These are phyloP conservation scores for Agonopterix arenella DNA, from an alignment of 2,888 invertebrate genomes.

Conservation along the genomic window DNA sequence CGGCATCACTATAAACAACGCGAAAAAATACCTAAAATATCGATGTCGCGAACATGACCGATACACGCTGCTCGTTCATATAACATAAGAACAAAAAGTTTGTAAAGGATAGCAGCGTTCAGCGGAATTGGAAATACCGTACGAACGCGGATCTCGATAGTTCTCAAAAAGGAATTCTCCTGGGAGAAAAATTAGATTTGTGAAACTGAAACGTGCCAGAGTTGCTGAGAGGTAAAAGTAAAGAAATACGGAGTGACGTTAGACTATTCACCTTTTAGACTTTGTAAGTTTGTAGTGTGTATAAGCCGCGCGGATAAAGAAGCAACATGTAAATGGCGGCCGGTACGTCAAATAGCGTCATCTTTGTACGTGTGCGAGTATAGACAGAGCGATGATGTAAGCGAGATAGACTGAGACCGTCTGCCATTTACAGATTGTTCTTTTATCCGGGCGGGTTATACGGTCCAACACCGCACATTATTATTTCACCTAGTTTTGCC, in stretches of 20 bases:
- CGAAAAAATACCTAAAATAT: neutral
- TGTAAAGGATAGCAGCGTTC: slow-evolving; percentile 31
- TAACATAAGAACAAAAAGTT: slow-evolving; percentile 10
- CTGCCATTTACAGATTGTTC: no score
- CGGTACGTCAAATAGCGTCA: no score
- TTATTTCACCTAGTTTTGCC: no score
- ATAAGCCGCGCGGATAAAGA: no score
- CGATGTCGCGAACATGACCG: neutral
- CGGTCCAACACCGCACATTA: no score
- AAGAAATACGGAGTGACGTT: slow-evolving; percentile 8
- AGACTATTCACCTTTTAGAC: no score
- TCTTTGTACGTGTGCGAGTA: no score
- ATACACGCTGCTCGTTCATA: neutral
- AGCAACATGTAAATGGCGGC: no score
- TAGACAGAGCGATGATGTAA: no score
- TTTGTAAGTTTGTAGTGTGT: no score
- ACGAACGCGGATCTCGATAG: slow-evolving; percentile 43
- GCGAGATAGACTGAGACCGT: no score
- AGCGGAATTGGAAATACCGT: slow-evolving; percentile 57
- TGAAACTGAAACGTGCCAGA: slow-evolving; percentile 57
- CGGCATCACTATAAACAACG: neutral
- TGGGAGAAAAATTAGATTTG: slow-evolving; percentile 67
- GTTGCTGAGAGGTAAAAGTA: slow-evolving; percentile 8
- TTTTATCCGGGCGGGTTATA: no score
- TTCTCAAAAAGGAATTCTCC: slow-evolving; percentile 62